A percentile compares a stretch with the other conserved stretches of the same genome.
Conservation (phyloP, 2,113 vertebrate species). For the Crotalus tigris region DNA sequence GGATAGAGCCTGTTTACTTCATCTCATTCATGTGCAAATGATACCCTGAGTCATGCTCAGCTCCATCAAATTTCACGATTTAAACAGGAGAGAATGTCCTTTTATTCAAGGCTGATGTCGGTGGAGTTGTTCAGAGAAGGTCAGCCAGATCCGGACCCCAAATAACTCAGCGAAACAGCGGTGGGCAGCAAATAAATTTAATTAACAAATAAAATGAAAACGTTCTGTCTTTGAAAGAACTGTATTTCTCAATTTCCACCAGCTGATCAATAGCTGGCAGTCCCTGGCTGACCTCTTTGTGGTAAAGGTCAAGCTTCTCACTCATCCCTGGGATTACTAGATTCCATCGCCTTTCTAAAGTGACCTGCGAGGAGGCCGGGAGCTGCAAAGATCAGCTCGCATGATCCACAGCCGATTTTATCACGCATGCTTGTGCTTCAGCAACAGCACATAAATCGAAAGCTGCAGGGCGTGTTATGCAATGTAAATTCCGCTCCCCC, state of each 20-base stretch:
- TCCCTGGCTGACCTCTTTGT: conserved; percentile 62
- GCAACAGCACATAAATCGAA: rapidly evolving
- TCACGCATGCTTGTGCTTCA: rapidly evolving
- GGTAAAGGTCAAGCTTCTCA: conserved; percentile 71
- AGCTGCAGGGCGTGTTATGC: rapidly evolving
- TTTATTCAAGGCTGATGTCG: background rate
- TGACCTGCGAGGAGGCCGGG: background rate
- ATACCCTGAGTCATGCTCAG: background rate
- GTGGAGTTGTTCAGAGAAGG: background rate
- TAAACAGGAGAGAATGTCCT: background rate
- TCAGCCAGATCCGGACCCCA: rapidly evolving
- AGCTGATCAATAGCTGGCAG: background rate
- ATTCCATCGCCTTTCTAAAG: conserved; percentile 51
- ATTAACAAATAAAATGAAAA: background rate
- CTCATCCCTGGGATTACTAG: conserved; percentile 35
- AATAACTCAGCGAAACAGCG: background rate
- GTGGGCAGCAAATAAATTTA: background rate
- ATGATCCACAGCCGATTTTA: background rate
- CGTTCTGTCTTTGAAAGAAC: background rate
- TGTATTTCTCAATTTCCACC: background rate
- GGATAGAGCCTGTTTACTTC: background rate
- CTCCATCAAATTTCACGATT: background rate
- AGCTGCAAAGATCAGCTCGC: background rate
- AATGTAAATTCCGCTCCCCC: rapidly evolving
- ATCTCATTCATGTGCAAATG: too few species aligned